Base-by-base conservation (phyloP, 1,140 invertebrate species). In the Drosophila ambigua region DNA sequence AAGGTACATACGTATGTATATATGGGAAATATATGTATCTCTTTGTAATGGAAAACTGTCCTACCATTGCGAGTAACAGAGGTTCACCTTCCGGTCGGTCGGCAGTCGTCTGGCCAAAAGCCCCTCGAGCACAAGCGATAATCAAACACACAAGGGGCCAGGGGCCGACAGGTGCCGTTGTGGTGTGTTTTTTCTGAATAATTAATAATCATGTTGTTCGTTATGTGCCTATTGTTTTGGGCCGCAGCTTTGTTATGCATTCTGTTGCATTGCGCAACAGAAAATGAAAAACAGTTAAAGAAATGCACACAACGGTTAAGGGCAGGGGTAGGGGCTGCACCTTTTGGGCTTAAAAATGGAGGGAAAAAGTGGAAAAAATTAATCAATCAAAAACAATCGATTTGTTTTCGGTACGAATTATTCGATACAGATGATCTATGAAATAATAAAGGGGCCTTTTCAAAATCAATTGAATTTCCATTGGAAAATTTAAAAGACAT, bases 181-280 rank as follows among this genome's bases (percentile, higher is more conserved):
- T 68, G 28, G 28, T 52, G 31, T 35, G 15, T 53, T 59, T 72
- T 72, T 46, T 52, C 58, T 85, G 74, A 87, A 85, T 85, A 87
- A 85, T 87, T 85, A 82, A 87, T 78, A 85, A 85, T 72, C 67
- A 66, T 67, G 69, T 67, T 71, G 77, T 77, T 87, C 73, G 81
- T 85, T 87, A 75, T 81, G 64, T 39, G 65, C 59, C 78, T 53
- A 87, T 85, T 85, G 81, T 85, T 71, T 81, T 78, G 79, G 35
- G 60, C 49, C 24, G 63, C 54, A 50, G 82, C 71, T 75, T 65
- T 82, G 74, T 85, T 88, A 68, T 78, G 74, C 66, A 85, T 87
- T 85, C 82, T 85, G 83, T 87, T 85, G 82, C 82, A 85, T 88
- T 85, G 82, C 69, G 82, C 82, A 81, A 85, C 65, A 52, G 45